A percentile compares a stretch with the other conserved stretches of the same genome.
These are phyloP conservation scores for Luehdorfia chinensis DNA, from an alignment of 1,140 invertebrate species.

Conservation along the genomic window DNA sequence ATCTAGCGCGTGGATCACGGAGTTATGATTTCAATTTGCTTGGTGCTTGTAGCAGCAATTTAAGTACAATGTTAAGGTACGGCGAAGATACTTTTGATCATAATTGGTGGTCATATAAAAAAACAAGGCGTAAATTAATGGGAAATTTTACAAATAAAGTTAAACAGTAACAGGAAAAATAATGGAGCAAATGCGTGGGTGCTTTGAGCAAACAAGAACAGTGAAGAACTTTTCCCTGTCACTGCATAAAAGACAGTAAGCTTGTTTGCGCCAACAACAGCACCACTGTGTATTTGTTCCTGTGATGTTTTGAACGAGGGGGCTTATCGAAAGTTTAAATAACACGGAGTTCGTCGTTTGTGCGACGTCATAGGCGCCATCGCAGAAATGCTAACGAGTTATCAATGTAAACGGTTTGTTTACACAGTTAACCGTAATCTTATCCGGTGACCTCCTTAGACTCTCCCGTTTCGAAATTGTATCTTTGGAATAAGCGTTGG, in stretches of 20 bases:
- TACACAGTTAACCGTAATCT: conserved; percentile 74
- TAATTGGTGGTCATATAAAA: no score
- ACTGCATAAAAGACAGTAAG: conserved; percentile 3
- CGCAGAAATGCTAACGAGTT: conserved; percentile 64
- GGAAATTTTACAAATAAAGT: no score
- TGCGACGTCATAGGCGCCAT: conserved; percentile 53
- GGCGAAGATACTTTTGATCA: no score
- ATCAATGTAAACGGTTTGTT: conserved; percentile 73
- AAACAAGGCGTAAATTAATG: no score
- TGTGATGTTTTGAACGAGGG: conserved; percentile 22
- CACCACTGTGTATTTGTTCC: conserved; percentile 5
- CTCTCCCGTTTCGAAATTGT: conserved; percentile 73
- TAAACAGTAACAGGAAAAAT: not conserved
- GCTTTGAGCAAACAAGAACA: no score
- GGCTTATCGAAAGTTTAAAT: conserved; percentile 34
- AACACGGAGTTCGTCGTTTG: conserved; percentile 32
- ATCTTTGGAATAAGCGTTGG: conserved; percentile 35
- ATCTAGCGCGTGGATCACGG: conserved; percentile 25
- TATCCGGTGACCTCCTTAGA: conserved; percentile 74
- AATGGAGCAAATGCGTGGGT: not conserved
- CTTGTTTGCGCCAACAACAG: not conserved
- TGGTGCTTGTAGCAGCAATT: not conserved
- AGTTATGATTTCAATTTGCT: conserved; percentile 2
- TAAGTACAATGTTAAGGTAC: not conserved
- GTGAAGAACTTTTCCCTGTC: no score